phyloP scores from a whole-genome alignment of 2,797 vertebrate genomes.

The Tragopan temminckii region DNA sequence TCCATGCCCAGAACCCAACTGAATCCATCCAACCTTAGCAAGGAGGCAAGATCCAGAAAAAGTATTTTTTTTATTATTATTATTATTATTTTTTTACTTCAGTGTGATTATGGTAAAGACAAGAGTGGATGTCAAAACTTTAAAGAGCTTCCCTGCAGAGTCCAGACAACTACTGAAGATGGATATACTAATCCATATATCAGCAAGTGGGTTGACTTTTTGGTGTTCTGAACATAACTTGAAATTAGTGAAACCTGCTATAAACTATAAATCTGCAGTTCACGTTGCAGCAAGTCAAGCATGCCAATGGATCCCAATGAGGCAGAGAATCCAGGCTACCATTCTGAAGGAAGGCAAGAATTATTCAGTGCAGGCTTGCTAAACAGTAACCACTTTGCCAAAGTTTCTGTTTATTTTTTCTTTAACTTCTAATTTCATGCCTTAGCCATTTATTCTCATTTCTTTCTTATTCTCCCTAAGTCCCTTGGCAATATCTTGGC shows the following conservation, averaged over 20 bases:
- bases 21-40: not conserved
- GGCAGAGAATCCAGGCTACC: not conserved
- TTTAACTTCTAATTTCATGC: not conserved
- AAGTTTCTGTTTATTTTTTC: constrained; percentile 37
- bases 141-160: not conserved
- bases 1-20: not conserved
- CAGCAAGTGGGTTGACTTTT: not conserved
- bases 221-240: not conserved
- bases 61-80: not conserved
- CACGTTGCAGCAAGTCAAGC: not conserved
- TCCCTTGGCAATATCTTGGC: constrained; percentile 4
- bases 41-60: not conserved
- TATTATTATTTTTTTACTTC: not conserved
- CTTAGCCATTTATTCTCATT: constrained; percentile 18
- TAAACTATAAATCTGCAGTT: not conserved
- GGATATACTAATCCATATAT: not conserved
- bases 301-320: not conserved
- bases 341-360: constrained; percentile 26
- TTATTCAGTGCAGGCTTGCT: not conserved
- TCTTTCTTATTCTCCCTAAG: not conserved
- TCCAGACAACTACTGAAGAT: not conserved
- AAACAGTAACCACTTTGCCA: constrained; percentile 15
- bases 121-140: not conserved
- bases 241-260: not conserved
- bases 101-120: not conserved